phyloP scores from a whole-genome alignment of 2,797 vertebrate genomes.

The Nasua narica region DNA sequence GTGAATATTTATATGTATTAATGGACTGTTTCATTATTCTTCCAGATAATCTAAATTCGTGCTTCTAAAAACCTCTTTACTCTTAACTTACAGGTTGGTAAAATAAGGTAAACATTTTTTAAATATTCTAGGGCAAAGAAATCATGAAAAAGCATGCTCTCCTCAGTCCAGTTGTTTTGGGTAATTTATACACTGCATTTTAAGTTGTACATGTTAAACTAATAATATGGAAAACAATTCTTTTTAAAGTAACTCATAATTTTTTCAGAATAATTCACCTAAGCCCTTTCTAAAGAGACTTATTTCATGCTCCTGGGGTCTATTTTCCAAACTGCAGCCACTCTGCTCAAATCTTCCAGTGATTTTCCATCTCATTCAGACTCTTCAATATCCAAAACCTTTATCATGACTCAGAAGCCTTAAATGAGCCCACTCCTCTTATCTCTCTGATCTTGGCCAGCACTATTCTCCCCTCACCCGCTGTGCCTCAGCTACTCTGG shows the following conservation, averaged over 20 bases:
- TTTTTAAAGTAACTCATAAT: constrained; percentile 60
- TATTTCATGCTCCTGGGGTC: constrained; percentile 17
- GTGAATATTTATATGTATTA: not conserved
- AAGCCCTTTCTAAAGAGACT: constrained; percentile 68
- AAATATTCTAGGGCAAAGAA: not conserved
- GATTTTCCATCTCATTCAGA: not conserved
- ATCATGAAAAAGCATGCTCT: not conserved
- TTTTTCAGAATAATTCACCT: constrained; percentile 73
- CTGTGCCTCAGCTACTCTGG: not conserved
- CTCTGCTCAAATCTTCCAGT: not conserved
- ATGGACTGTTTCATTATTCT: not conserved
- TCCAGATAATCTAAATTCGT: not conserved
- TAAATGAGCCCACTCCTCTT: not conserved
- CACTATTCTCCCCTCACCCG: not conserved
- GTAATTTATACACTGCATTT: not conserved
- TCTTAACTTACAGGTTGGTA: not conserved
- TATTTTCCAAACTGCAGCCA: not conserved
- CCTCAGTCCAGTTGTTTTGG: not conserved
- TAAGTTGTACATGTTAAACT: not conserved
- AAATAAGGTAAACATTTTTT: not conserved
- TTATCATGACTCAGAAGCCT: not conserved
- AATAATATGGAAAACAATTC: constrained; percentile 16
- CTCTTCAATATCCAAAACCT: not conserved
- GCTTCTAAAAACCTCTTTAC: not conserved
- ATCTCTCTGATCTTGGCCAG: not conserved